phyloP scores from a whole-genome alignment of 2,888 invertebrate genomes.

The Acanthosepion esculentum region DNA sequence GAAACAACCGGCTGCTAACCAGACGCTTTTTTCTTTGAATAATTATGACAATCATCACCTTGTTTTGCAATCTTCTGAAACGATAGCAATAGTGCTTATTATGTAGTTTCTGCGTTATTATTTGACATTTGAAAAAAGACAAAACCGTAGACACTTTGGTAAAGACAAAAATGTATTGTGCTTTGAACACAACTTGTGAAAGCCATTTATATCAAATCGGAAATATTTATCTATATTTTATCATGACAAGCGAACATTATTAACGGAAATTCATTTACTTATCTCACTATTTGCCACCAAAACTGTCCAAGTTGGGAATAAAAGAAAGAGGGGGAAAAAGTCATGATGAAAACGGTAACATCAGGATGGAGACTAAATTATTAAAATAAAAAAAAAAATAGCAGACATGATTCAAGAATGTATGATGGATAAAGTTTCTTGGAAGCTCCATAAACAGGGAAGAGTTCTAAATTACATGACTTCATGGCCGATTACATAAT shows the following conservation, averaged over 20 bases:
- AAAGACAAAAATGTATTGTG: neutral
- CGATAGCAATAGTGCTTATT: neutral
- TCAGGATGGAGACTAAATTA: neutral
- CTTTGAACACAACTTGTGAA: neutral
- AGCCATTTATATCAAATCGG: neutral
- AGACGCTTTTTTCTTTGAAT: neutral
- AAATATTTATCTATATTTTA: slow-evolving; percentile 8
- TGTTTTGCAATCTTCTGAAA: neutral
- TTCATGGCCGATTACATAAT: neutral
- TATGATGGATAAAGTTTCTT: neutral
- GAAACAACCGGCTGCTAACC: neutral
- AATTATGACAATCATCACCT: neutral
- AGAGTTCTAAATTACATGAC: neutral
- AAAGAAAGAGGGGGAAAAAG: neutral
- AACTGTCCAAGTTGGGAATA: neutral
- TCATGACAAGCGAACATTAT: neutral
- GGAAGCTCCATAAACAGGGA: neutral
- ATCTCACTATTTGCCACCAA: neutral
- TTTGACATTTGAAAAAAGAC: neutral
- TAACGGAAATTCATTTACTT: slow-evolving; percentile 33
- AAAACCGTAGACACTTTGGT: neutral
- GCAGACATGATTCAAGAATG: neutral
- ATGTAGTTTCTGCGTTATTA: neutral
- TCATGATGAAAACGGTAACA: neutral
- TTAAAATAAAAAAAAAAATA: neutral